Base-by-base conservation (phyloP, 2,113 vertebrate species). In the Pollachius pollachius region DNA sequence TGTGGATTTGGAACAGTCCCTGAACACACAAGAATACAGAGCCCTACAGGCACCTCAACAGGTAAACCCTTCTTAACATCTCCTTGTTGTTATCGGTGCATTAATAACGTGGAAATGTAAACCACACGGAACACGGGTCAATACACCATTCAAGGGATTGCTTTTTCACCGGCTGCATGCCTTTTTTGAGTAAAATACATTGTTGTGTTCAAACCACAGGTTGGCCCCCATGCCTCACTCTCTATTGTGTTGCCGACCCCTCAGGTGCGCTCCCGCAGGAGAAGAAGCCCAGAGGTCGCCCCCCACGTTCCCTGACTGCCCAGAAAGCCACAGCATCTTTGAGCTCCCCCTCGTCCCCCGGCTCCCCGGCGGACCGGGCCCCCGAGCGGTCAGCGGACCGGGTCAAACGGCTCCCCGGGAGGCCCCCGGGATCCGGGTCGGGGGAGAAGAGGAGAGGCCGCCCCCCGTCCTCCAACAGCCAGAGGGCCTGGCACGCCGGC, bases 371-470 rank as follows among this genome's bases (percentile, higher is more conserved):
- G 69, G 96, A 96, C 74, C 41, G 11, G 41, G 89, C 80, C 69
- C 69, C 77, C 52, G 84, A 85, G 80, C 89, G 91, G 75, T 87
- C 94, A 66, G 87, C 91, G 79, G 95, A 97, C 64, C 98, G 96
- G 77, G 87, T 93, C 21, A 98, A 96, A 86, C 93, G 94, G 65
- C 76, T 91, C 18, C 92, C 92, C 17, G 92, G 92, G 23, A 92
- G 92, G 72, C 92, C 92, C 16, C 92, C 92, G 62, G 91, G 91
- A 58, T 82, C 87, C 0, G 92, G 95, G 63, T 82, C 87, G 0
- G 92, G 95, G 62, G 97, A 98, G 78, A 98, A 95, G 83, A 94
- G 94, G 77, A 92, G 97, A 87, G 97, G 97, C 73, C 94, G 97
- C 66, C 97, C 97, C 64, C 97, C 97, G 8, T 88, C 94, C 15